Conservation (phyloP, 2,113 vertebrate species). For the Egretta garzetta region DNA sequence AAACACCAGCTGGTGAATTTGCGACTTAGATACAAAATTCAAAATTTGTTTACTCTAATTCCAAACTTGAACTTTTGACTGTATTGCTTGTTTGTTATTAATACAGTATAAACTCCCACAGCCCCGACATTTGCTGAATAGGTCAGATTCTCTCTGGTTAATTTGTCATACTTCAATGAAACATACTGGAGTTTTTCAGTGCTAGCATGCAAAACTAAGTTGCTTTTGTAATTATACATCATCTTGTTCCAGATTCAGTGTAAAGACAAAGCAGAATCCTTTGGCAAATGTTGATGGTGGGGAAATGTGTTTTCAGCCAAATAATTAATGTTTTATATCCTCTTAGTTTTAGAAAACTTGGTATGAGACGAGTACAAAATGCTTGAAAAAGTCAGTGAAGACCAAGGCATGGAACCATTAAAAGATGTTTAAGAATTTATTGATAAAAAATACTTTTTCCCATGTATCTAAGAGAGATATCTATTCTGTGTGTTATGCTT, state of each 20-base stretch:
- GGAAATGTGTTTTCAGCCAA: neutral
- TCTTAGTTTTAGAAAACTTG: neutral
- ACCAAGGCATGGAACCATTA: neutral
- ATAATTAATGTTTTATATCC: neutral
- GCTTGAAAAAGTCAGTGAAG: neutral
- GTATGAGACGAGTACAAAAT: neutral
- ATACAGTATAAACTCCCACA: neutral
- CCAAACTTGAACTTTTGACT: slow-evolving; percentile 10
- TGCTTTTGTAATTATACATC: neutral
- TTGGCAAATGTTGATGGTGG: neutral
- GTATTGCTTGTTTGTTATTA: neutral
- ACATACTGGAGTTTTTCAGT: neutral
- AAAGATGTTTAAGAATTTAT: neutral
- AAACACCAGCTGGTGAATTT: neutral
- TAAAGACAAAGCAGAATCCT: neutral
- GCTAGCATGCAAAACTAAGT: neutral
- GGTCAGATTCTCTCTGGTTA: slow-evolving; percentile 26
- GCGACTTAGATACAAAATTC: neutral
- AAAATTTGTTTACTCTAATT: neutral
- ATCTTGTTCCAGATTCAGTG: neutral
- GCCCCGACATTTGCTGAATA: slow-evolving; percentile 19
- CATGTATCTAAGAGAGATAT: neutral
- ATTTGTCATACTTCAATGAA: neutral
- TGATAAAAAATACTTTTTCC: neutral
- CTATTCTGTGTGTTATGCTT: neutral